Base-by-base conservation (phyloP, 2,888 invertebrate species). In the Drosophila mercatorum region DNA sequence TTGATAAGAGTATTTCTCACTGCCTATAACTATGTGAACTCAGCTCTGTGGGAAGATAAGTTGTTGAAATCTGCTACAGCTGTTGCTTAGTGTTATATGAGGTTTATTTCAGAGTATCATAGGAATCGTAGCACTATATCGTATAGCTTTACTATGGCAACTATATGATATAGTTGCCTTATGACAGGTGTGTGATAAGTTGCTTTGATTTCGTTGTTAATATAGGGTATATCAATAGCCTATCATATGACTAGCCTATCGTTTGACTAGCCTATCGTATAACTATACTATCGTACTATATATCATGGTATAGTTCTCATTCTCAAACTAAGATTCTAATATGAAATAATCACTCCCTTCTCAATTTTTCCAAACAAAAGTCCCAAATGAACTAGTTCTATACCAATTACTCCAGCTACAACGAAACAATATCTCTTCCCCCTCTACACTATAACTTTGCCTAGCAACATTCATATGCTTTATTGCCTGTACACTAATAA, bases 21-120 rank as follows among this genome's bases (percentile, higher is more conserved):
- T 22, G n/a, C 12, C 17, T 17, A 41, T 31, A 56, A 17, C 56
- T 17, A 34, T 34, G 57, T 22, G 44, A 57, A 57, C 34, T 43
- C 43, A 34, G 12, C 43, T 56, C 17, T 22, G 3, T 17, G 41
- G 17, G 12, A 31, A 43, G 28, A 5, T 49, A 40, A 3, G 5
- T 14, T 34, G 11, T 34, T 58, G 14, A 58, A 44, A 58, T 17
- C 46, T 31, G 1, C 7, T n/a, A 46, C 11, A 46, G 36, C 10
- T 36, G 44, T 31, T 14, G 34, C 26, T 36, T 8, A 34, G 10
- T 36, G 3, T 10, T 5, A 6, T 1, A 5, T 10, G n/a, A 14
- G 17, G 2, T 10, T 22, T 22, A 34, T 31, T 10, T 31, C 17
- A 28, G 8, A 1, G 10, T 43, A 43, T 17, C 28, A 10, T 12